Conservation (phyloP, 2,113 vertebrate genomes). For the Cepphus grylle region DNA sequence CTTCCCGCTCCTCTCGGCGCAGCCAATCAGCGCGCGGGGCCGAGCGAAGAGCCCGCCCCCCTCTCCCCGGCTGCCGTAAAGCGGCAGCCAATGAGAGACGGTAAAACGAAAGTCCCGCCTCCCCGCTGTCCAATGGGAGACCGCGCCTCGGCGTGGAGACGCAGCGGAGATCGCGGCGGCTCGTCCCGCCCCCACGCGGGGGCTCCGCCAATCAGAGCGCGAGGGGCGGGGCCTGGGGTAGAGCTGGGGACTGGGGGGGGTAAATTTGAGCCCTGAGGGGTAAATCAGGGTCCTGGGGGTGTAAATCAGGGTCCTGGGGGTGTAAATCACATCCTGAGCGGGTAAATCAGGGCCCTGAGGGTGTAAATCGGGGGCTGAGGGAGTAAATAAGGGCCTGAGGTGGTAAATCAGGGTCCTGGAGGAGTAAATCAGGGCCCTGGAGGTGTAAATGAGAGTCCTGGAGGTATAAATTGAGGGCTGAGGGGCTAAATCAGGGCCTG, state of each 20-base stretch:
- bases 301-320: too few species aligned
- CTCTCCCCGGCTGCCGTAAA: background rate
- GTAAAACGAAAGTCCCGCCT: accelerated
- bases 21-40: background rate
- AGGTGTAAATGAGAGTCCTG: background rate
- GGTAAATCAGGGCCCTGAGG: background rate
- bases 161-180: too few species aligned
- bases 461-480: too few species aligned
- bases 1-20: background rate
- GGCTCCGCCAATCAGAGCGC: background rate
- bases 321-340: background rate
- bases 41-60: background rate
- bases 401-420: too few species aligned
- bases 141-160: background rate
- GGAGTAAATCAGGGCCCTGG: too few species aligned
- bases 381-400: background rate
- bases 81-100: background rate
- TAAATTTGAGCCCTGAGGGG: background rate
- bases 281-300: background rate
- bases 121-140: background rate
- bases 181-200: background rate
- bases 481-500: background rate
- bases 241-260: too few species aligned
- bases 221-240: background rate
- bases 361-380: too few species aligned